Evolutionary conservation across 37 sponge, comb jelly and placozoan species (phyloP).

Genomic region (Halichondria panicea): DNA sequence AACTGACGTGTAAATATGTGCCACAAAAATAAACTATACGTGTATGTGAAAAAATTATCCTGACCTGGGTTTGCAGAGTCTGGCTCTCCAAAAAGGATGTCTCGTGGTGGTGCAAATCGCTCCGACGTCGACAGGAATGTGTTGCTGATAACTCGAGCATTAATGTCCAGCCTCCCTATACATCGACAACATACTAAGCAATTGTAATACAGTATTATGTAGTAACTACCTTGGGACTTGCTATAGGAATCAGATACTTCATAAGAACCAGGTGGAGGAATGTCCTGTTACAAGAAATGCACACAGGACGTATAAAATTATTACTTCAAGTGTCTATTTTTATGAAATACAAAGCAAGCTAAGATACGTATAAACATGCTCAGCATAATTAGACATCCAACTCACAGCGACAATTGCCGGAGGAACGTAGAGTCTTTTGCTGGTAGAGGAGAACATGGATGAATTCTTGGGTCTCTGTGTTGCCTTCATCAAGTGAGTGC

Average conservation of each 20-base stretch:
- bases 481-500: neutral
- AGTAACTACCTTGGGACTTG: constrained; percentile 55
- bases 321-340: neutral
- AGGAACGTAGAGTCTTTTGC: constrained; percentile 68
- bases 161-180: too few relatives aligned
- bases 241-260: constrained; percentile 68
- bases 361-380: neutral
- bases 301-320: too few relatives aligned
- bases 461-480: constrained; percentile 8
- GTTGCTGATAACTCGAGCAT: constrained; percentile 1
- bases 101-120: constrained; percentile 74
- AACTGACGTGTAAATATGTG: neutral
- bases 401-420: constrained; percentile 72
- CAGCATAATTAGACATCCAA: neutral
- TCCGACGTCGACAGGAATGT: constrained; percentile 75
- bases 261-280: constrained; percentile 87
- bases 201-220: neutral
- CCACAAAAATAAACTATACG: neutral
- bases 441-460: constrained; percentile 74
- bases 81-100: constrained; percentile 69
- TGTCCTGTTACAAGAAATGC: constrained; percentile 20
- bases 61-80: constrained; percentile 84
- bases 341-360: neutral
- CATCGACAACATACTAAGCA: neutral
- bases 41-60: neutral